phyloP scores from a whole-genome alignment of 2,113 vertebrate genomes.

The Prolemur simus region DNA sequence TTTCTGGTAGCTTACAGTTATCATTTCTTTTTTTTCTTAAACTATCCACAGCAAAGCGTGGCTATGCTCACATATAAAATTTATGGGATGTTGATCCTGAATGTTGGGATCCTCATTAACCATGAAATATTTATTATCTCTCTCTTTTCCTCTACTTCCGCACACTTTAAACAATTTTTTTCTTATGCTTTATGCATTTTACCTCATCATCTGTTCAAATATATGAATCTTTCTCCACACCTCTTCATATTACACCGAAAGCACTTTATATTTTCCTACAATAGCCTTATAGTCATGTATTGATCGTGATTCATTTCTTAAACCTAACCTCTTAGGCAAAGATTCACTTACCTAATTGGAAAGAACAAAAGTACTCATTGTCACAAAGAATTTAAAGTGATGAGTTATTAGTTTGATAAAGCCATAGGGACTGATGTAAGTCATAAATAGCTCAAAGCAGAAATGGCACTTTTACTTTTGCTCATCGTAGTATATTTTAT shows the following conservation, averaged over 20 bases:
- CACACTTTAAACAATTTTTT: background rate
- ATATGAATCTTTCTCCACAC: background rate
- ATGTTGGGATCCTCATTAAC: background rate
- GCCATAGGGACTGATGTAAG: background rate
- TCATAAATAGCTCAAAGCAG: background rate
- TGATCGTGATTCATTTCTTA: background rate
- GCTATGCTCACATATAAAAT: background rate
- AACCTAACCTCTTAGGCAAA: background rate
- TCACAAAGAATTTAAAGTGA: background rate
- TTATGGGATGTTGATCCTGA: background rate
- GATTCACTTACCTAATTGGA: background rate
- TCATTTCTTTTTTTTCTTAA: background rate
- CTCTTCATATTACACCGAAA: background rate
- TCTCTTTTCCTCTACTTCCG: background rate
- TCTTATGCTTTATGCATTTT: background rate
- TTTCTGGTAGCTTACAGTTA: conserved; percentile 66
- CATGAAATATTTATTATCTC: background rate
- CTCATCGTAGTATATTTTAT: background rate
- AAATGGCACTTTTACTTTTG: background rate
- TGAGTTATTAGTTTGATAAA: background rate
- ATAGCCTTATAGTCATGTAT: accelerated
- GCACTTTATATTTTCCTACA: background rate
- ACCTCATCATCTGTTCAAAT: background rate
- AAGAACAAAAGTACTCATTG: background rate
- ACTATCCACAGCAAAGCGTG: background rate